Base-by-base conservation (phyloP, 2,888 invertebrate species). In the Phyto melanocephala region DNA sequence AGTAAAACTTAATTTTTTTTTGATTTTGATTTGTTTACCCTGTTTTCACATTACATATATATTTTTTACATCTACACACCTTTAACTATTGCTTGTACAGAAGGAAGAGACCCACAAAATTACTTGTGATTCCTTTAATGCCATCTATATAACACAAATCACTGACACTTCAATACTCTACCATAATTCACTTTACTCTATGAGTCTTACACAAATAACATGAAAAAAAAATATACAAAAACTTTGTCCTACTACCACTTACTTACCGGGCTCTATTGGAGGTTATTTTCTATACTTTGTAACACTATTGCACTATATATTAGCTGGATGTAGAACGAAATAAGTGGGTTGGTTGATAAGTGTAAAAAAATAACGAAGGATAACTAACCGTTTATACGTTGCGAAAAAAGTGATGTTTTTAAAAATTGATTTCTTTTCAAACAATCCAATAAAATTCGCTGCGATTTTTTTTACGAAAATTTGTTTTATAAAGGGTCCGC, bases 81-180 rank as follows among this genome's bases (percentile, higher is more conserved):
- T 65, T 40, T 67, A 40, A 17, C 13, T 75, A 6, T 54, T 74
- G 60, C 62, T 56, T 74, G 52, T 28, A 50, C 10, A 42, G 17
- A 60, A 4, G 22, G n/a, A 45, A 58, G 20, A 40, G 11, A 60
- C 24, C 24, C 3, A 72, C 35, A 47, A 71, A 52, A 76, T 37
- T 22, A 77, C 56, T 37, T 65, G 15, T 54, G 52, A 63, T 78
- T 60, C 54, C 56, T 81, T 78, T 63, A 42, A 35, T 56, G 35
- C 56, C 42, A 63, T 67, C 37, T 22, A 72, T 35, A 63, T 50
- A 71, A 63, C 58, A 76, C 54, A 75, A 75, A 56, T 65, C 70
- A 76, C 76, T 70, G 70, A 63, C 58, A 65, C 70, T 58, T 76
- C 52, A 71, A 71, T 80, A 71, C 63, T 68, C 56, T 71, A 52